A percentile compares a stretch with the other conserved stretches of the same genome.
phyloP scores from a whole-genome alignment of 2,113 vertebrate genomes.

The Sceloporus tristichus region DNA sequence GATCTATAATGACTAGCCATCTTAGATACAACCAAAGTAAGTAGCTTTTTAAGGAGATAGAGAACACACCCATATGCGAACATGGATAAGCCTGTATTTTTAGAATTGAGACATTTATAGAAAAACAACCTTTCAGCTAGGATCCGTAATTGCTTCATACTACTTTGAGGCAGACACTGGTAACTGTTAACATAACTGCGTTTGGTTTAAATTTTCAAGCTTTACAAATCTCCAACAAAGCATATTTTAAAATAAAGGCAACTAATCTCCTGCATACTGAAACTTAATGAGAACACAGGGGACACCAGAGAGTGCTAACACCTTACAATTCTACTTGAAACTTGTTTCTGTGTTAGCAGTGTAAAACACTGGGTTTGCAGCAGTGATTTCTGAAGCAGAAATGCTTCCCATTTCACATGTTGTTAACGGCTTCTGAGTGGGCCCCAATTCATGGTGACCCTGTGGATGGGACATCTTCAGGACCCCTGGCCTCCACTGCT shows the following conservation, averaged over 20 bases:
- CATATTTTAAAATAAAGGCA: background rate
- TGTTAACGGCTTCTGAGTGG: too few species aligned
- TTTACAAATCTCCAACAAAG: background rate
- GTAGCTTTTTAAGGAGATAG: too few species aligned
- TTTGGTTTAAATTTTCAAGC: background rate
- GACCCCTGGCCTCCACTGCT: too few species aligned
- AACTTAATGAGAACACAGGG: background rate
- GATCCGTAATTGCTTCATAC: background rate
- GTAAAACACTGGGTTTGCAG: background rate
- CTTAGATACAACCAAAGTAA: too few species aligned
- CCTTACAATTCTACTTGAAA: background rate
- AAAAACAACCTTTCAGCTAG: background rate
- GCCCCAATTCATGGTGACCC: too few species aligned
- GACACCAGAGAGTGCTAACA: conserved; percentile 45
- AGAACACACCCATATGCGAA: too few species aligned
- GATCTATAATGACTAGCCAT: too few species aligned
- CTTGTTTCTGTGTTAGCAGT: too few species aligned
- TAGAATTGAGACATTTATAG: too few species aligned
- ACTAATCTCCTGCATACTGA: background rate
- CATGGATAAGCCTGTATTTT: too few species aligned
- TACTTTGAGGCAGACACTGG: background rate
- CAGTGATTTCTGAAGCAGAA: background rate
- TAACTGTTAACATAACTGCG: background rate
- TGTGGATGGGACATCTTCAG: too few species aligned
- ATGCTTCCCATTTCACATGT: conserved; percentile 10